phyloP scores from a whole-genome alignment of 2,113 vertebrate species.

The Perognathus longimembris region DNA sequence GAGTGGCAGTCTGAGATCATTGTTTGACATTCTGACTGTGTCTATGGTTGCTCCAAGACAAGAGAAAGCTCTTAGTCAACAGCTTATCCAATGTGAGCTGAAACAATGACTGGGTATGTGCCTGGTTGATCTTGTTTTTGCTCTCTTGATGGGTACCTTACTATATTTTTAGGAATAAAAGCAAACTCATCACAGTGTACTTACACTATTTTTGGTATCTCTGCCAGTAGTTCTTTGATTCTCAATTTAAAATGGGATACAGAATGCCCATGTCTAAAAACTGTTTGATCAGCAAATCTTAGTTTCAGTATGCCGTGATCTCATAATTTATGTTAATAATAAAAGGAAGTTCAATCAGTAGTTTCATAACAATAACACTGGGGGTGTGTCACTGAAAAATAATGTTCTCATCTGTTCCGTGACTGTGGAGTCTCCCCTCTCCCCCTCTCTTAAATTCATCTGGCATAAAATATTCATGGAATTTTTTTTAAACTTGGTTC shows the following conservation, averaged over 20 bases:
- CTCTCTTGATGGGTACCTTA: constrained; percentile 33
- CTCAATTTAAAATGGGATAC: constrained; percentile 24
- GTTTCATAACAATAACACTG: background rate
- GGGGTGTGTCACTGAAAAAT: background rate
- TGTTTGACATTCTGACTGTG: constrained; percentile 52
- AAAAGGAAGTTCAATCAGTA: background rate
- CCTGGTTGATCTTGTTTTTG: constrained; percentile 39
- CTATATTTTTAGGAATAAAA: constrained; percentile 35
- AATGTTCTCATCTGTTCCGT: background rate
- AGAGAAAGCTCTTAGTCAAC: constrained; percentile 68
- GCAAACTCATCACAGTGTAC: background rate
- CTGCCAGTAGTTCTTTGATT: background rate
- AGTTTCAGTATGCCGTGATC: background rate
- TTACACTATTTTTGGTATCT: background rate
- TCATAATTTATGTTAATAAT: background rate
- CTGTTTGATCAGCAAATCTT: constrained; percentile 6
- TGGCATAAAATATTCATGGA: background rate
- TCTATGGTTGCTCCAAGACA: constrained; percentile 65
- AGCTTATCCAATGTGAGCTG: constrained; percentile 23
- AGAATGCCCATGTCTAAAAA: background rate
- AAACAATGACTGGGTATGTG: constrained; percentile 65
- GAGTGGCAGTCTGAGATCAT: constrained; percentile 68
- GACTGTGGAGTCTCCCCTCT: background rate
- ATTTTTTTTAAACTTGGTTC: constrained; percentile 37
- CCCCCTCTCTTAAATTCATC: background rate